Base-by-base conservation (phyloP, 2,888 invertebrate species). In the Sympetrum striolatum region DNA sequence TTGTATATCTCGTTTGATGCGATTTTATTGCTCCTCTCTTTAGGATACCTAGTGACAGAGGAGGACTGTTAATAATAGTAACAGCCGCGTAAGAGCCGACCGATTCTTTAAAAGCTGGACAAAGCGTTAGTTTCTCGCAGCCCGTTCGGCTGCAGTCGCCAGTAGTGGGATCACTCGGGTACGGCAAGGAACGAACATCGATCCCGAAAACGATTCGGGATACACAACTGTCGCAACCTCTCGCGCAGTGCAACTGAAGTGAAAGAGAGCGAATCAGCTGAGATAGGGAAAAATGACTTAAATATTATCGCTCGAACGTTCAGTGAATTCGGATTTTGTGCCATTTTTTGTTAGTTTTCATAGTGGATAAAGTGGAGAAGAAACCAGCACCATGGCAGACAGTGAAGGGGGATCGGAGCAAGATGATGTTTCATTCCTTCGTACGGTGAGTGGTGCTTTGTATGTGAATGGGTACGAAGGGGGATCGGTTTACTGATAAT, bases 341-440 rank as follows among this genome's bases (percentile, higher is more conserved):
- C 35, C 86, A 35, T 58, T 35, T 86, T 60, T 60, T 73, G 44
- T n/a, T 86, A n/a, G 22, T 64, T 37, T 64, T 58, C 37, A 64
- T 18, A 31, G 58, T 60, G 60, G 82, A 82, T 90, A 31, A 31
- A n/a, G n/a, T 79, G n/a, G 14, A 48, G 25, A 37, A 81, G 53
- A 80, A 80, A 90, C 80, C 90, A 53, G n/a, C 91, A 80, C 80
- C 90, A 98, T 98, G 98, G 98, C 98, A 94, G 98, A 98, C 95
- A 97, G 97, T 93, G 98, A 98, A 94, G 98, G 98, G 93, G 98
- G 98, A 92, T 98, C 99, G 93, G 99, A 99, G 95, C 99, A 99
- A 95, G 99, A 99, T 97, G 99, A 99, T 96, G 98, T 99, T 95
- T 99, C 99, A 94, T 99, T 99, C 96, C 96, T 99, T 93, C 97